Percentiles rank a stretch among this genome's conserved stretches.
Evolutionary conservation across 1,140 invertebrate genomes (phyloP).

Genomic region (Megalopta genalis): DNA sequence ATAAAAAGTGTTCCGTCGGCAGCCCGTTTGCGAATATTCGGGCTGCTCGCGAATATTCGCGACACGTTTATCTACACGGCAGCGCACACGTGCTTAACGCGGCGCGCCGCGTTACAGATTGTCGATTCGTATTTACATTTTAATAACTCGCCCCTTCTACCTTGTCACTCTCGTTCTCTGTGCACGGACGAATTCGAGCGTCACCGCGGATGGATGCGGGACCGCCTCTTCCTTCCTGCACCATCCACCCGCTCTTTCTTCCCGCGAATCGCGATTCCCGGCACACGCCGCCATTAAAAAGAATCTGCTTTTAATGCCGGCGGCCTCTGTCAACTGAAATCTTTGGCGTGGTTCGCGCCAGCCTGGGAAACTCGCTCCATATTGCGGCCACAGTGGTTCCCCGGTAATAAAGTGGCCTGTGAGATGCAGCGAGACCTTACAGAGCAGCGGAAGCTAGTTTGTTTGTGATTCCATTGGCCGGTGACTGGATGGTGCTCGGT

Average conservation of each 20-base stretch:
- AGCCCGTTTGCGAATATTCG: conserved; percentile 32
- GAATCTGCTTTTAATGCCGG: background rate
- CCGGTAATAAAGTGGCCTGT: too few relatives aligned
- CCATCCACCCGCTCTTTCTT: conserved; percentile 4
- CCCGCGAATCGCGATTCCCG: conserved; percentile 15
- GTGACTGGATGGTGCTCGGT: too few relatives aligned
- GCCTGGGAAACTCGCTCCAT: background rate
- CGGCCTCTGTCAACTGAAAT: background rate
- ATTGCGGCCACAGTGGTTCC: background rate
- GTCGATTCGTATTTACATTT: conserved; percentile 72
- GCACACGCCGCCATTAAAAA: conserved; percentile 17
- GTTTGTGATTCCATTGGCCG: too few relatives aligned
- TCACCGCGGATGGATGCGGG: conserved; percentile 1
- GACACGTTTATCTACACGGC: conserved; percentile 56
- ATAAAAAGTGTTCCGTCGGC: conserved; percentile 30
- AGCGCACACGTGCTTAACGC: conserved; percentile 54
- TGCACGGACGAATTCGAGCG: conserved; percentile 29
- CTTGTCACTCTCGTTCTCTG: conserved; percentile 48
- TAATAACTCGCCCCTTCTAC: conserved; percentile 67
- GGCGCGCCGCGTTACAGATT: conserved; percentile 62
- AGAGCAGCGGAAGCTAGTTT: too few relatives aligned
- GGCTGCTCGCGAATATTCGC: conserved; percentile 50
- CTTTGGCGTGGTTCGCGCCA: too few relatives aligned
- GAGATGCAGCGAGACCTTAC: too few relatives aligned
- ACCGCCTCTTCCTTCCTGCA: conserved; percentile 12